These are phyloP conservation scores for Peromyscus attwateri DNA, from an alignment of 2,797 vertebrate species.

Conservation along the genomic window DNA sequence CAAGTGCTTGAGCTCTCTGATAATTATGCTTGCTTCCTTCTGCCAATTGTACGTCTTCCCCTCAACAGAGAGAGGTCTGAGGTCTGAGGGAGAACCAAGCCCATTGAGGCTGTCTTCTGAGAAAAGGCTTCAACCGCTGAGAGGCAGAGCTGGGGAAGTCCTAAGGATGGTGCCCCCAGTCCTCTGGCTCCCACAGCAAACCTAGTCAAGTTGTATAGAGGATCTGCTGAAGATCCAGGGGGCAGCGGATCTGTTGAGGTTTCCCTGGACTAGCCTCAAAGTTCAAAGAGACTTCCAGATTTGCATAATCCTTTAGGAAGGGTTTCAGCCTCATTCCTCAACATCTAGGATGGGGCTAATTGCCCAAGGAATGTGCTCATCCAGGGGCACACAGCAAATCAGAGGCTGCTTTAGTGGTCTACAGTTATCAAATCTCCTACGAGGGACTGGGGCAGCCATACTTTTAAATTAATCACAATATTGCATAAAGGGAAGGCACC, in stretches of 20 bases:
- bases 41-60: constrained; percentile 16
- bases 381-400: neutral
- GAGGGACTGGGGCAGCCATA: neutral
- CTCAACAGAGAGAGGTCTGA: neutral
- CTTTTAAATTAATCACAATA: neutral
- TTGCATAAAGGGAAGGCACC: neutral
- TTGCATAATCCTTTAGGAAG: neutral
- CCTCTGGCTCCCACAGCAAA: neutral
- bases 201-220: neutral
- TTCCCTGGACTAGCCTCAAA: constrained; percentile 36
- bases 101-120: neutral
- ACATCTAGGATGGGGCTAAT: neutral
- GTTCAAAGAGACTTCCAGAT: neutral
- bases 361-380: neutral
- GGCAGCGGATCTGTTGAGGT: constrained; percentile 35
- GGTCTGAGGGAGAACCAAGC: neutral
- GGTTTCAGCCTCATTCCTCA: neutral
- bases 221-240: neutral
- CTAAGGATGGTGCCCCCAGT: constrained; percentile 10
- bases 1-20: neutral
- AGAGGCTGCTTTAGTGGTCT: neutral
- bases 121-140: neutral
- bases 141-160: neutral
- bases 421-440: neutral
- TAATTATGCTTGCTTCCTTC: neutral